A percentile compares a stretch with the other conserved stretches of the same genome.
Conservation (phyloP, 2,113 vertebrate genomes). For the Corvus moneduloides region DNA sequence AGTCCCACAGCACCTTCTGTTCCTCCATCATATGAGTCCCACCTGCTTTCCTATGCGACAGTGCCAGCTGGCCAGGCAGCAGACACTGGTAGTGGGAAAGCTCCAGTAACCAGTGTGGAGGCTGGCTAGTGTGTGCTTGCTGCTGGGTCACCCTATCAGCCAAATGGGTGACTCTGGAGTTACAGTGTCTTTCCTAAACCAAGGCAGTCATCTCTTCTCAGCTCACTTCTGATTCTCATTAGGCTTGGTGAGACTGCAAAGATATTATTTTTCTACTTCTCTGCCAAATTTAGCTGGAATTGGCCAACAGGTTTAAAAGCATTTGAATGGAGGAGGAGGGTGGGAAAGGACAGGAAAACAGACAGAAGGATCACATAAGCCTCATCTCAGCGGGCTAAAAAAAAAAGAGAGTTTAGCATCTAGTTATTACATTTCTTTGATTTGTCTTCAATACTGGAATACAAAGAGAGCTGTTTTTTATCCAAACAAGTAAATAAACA, state of each 20-base stretch:
- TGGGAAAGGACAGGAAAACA: constrained; percentile 49
- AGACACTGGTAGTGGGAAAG: background rate
- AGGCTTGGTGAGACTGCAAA: background rate
- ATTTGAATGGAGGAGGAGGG: constrained; percentile 15
- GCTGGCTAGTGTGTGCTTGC: background rate
- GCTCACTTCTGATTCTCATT: background rate
- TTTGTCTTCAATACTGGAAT: background rate
- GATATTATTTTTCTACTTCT: background rate
- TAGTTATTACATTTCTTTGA: background rate
- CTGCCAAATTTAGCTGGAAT: constrained; percentile 42
- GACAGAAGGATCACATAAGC: constrained; percentile 42
- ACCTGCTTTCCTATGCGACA: background rate
- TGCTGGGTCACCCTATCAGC: background rate
- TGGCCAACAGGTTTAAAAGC: constrained; percentile 50
- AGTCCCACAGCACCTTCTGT: background rate
- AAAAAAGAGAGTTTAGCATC: background rate
- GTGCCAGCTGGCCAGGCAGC: background rate
- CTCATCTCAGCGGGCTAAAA: constrained; percentile 17
- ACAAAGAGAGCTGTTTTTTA: background rate
- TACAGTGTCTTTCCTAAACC: background rate
- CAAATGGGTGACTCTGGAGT: background rate
- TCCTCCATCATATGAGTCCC: background rate
- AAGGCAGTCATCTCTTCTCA: background rate
- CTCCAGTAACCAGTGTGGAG: background rate
- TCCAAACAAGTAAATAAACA: constrained; percentile 4